phyloP scores from a whole-genome alignment of 2,797 vertebrate species.

The Amblyopsis hoosieri region DNA sequence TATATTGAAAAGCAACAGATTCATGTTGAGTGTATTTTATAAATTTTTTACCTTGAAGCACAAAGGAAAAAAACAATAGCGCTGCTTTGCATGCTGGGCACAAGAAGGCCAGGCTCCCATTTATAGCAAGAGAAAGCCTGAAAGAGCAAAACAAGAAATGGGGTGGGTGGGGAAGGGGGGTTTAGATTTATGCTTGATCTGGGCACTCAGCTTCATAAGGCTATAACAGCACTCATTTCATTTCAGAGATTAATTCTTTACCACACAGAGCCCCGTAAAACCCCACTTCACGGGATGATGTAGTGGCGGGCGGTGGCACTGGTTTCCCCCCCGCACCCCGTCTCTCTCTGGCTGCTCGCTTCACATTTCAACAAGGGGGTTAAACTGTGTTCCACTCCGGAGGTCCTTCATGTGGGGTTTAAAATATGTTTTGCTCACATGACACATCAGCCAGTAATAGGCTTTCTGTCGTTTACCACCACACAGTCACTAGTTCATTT shows the following conservation, averaged over 20 bases:
- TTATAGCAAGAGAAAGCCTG: slow-evolving; percentile 40
- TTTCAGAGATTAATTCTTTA: slow-evolving; percentile 68
- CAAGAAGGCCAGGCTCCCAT: slow-evolving; percentile 47
- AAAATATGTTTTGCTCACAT: slow-evolving; percentile 51
- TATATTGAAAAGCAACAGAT: neutral
- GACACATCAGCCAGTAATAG: slow-evolving; percentile 58
- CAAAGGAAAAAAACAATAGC: neutral
- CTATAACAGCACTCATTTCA: slow-evolving; percentile 65
- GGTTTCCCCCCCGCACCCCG: neutral
- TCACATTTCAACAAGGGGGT: slow-evolving; percentile 41
- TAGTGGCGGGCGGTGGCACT: slow-evolving; percentile 34
- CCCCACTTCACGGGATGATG: slow-evolving; percentile 36
- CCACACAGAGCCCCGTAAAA: slow-evolving; percentile 53
- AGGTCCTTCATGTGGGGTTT: slow-evolving; percentile 41
- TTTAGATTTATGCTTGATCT: slow-evolving; percentile 66
- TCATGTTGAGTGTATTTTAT: slow-evolving; percentile 4
- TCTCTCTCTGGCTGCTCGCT: slow-evolving; percentile 23
- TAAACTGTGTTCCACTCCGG: slow-evolving; percentile 44
- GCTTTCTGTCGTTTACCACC: slow-evolving; percentile 62
- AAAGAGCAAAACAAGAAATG: slow-evolving; percentile 41
- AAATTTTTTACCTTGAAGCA: slow-evolving; percentile 31
- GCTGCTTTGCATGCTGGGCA: slow-evolving; percentile 41
- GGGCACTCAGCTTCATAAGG: slow-evolving; percentile 59
- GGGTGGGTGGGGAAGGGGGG: neutral
- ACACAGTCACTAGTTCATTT: slow-evolving; percentile 31